phyloP scores from a whole-genome alignment of 1,140 invertebrate genomes.

The Babylonia areolata region DNA sequence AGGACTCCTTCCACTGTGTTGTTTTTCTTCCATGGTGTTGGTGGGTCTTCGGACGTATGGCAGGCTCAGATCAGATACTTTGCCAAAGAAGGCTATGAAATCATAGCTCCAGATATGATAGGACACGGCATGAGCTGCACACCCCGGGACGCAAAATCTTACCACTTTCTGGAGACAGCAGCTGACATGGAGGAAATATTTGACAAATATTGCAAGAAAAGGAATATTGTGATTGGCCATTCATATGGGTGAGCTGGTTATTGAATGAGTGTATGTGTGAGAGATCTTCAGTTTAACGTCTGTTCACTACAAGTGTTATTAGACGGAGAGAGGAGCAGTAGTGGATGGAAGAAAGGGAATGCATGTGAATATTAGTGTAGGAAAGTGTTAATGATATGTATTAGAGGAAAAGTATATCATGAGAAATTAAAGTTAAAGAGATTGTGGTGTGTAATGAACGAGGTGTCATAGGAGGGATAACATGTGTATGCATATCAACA shows the following conservation, averaged over 20 bases:
- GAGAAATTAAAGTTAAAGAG: too few relatives aligned
- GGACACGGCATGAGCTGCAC: constrained; percentile 85
- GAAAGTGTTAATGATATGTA: too few relatives aligned
- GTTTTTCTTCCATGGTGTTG: constrained; percentile 86
- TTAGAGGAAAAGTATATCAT: too few relatives aligned
- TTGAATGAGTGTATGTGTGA: background rate
- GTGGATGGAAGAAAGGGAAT: too few relatives aligned
- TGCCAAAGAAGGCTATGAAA: constrained; percentile 80
- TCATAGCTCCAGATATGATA: constrained; percentile 84
- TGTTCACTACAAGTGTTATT: too few relatives aligned
- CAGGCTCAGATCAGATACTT: constrained; percentile 82
- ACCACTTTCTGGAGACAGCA: constrained; percentile 82
- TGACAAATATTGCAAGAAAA: constrained; percentile 78
- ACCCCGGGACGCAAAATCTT: constrained; percentile 79
- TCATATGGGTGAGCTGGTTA: constrained; percentile 80
- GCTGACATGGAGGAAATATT: constrained; percentile 81
- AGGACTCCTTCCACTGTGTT: constrained; percentile 67
- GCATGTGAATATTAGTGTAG: too few relatives aligned
- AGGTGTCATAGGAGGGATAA: too few relatives aligned
- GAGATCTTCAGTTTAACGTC: too few relatives aligned
- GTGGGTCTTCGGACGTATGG: constrained; percentile 84
- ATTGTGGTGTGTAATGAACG: too few relatives aligned
- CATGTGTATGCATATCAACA: too few relatives aligned
- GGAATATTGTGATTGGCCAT: constrained; percentile 80
- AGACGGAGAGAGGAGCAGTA: too few relatives aligned